These are phyloP conservation scores for Chaetura pelagica DNA, from an alignment of 2,113 vertebrate species.

Conservation along the genomic window DNA sequence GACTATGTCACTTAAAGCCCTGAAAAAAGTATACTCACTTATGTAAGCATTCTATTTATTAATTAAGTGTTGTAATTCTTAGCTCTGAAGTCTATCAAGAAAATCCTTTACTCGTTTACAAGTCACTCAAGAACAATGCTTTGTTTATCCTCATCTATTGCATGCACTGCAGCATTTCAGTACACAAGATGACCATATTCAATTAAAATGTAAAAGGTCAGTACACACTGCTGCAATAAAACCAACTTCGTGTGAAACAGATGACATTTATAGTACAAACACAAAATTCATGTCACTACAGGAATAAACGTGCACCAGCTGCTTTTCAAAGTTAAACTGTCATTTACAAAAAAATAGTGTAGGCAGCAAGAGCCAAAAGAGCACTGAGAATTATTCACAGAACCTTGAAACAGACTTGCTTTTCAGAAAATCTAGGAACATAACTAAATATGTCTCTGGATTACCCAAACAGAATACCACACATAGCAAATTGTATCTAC, in stretches of 20 bases:
- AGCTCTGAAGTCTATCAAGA: background rate
- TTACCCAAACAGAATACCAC: background rate
- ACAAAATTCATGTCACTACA: slow-evolving; percentile 27
- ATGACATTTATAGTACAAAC: slow-evolving; percentile 50
- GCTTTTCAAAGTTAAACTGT: slow-evolving; percentile 49
- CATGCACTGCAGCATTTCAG: background rate
- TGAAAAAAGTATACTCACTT: background rate
- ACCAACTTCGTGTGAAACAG: slow-evolving; percentile 40
- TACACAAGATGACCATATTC: background rate
- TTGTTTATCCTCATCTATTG: background rate
- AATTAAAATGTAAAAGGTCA: slow-evolving; percentile 37
- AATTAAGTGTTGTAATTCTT: background rate
- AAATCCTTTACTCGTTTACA: background rate
- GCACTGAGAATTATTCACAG: background rate
- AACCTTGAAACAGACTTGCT: slow-evolving; percentile 1
- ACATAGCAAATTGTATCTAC: background rate
- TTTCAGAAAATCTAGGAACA: background rate
- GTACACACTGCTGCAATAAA: slow-evolving; percentile 8
- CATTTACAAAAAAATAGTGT: background rate
- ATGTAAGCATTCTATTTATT: background rate
- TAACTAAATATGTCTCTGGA: background rate
- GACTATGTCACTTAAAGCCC: background rate
- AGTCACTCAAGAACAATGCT: background rate
- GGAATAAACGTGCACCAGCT: slow-evolving; percentile 2
- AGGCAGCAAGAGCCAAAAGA: background rate